Percentiles rank a stretch among this genome's conserved stretches.
Conservation (phyloP, 2,797 vertebrate genomes). For the Eremophila alpestris region DNA sequence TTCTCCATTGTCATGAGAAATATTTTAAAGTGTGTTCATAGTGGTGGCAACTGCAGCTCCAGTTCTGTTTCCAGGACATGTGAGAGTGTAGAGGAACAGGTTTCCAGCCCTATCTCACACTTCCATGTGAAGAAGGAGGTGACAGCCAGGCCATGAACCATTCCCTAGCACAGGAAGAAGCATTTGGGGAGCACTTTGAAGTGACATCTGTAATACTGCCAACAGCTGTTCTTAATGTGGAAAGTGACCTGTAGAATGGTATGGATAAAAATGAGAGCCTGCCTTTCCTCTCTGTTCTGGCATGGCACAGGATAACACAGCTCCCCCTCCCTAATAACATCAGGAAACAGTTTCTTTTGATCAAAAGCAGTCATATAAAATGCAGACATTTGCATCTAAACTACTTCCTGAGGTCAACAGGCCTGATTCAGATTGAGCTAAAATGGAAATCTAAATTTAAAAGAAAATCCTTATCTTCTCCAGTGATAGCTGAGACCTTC, state of each 20-base stretch:
- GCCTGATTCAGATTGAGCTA: not conserved
- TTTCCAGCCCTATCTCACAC: not conserved
- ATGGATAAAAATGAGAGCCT: not conserved
- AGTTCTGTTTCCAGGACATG: not conserved
- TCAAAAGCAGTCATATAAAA: not conserved
- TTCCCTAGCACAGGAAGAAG: not conserved
- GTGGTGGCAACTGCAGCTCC: not conserved
- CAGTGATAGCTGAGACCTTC: not conserved
- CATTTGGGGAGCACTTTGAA: not conserved
- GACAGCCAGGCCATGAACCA: not conserved
- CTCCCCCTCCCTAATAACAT: not conserved
- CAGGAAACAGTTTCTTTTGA: constrained; percentile 1
- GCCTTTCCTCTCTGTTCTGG: not conserved
- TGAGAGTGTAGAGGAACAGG: not conserved
- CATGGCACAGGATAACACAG: not conserved
- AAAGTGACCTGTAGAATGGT: not conserved
- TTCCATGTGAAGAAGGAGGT: not conserved
- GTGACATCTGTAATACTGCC: not conserved
- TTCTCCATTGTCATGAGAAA: not conserved
- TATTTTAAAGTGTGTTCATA: not conserved
- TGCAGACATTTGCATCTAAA: not conserved
- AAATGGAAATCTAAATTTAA: not conserved
- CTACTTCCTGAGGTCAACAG: not conserved
- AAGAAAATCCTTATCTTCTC: not conserved
- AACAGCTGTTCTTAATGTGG: not conserved